phyloP scores from a whole-genome alignment of 1,140 invertebrate genomes.

The Nasonia giraulti region DNA sequence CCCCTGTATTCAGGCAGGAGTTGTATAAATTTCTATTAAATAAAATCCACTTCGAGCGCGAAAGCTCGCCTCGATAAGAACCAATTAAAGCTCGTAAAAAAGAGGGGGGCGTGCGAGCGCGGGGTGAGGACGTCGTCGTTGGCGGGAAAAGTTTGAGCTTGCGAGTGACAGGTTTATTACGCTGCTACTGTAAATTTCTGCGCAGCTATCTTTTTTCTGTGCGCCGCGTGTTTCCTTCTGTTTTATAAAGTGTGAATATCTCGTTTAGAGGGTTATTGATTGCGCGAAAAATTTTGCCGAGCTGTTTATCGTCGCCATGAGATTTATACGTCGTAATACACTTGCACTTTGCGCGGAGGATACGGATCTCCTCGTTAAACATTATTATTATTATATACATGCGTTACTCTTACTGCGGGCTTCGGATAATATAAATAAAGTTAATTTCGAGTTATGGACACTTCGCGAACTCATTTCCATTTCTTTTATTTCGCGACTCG shows the following conservation, averaged over 20 bases:
- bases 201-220: background rate
- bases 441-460: background rate
- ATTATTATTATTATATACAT: background rate
- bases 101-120: too few relatives aligned
- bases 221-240: conserved; percentile 3
- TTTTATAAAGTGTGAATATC: background rate
- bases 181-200: background rate
- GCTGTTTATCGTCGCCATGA: background rate
- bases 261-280: background rate
- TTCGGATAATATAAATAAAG: background rate
- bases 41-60: conserved; percentile 12
- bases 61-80: conserved; percentile 26
- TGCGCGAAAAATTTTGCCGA: background rate
- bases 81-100: conserved; percentile 37
- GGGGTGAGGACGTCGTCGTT: background rate
- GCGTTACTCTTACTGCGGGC: too few relatives aligned
- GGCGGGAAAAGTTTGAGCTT: conserved; percentile 22
- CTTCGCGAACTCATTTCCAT: background rate
- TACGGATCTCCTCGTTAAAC: background rate
- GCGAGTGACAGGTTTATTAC: conserved; percentile 24
- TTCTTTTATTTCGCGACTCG: background rate
- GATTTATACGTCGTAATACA: background rate
- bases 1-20: too few relatives aligned
- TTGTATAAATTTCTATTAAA: conserved; percentile 16
- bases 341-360: too few relatives aligned